Evolutionary conservation across 2,113 vertebrate genomes (phyloP), one percentile per base, ranked within the genome.

Genomic region (Malaclemys terrapin): DNA sequence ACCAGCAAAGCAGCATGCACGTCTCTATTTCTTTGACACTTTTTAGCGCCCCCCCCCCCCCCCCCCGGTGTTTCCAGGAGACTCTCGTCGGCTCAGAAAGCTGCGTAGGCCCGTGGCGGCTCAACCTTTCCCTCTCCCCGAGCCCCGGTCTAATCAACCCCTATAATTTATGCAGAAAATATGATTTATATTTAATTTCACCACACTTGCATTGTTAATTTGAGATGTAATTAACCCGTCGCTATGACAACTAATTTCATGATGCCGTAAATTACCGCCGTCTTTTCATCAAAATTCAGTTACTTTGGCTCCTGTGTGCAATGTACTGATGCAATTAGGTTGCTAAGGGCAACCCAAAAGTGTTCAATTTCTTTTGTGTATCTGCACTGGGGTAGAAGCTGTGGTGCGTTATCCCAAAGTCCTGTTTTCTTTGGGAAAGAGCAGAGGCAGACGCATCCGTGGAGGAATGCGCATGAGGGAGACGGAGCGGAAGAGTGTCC

Each of bases 131-230:
- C 98, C 98, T 99, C 99, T 99, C 99, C 99, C 99, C 99, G 99
- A 99, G 99, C 99, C 99, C 98, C 98, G 99, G 99, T 99, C 99
- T 99, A 99, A 99, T 99, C 99, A 99, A 99, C 99, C 99, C 99
- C 99, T 99, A 99, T 99, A 99, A 99, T 99, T 99, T 99, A 99
- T 99, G 99, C 99, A 99, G 99, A 99, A 99, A 99, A 99, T 99
- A 99, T 99, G 99, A 99, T 99, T 99, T 99, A 99, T 99, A 99
- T 99, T 99, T 99, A 99, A 99, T 99, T 99, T 99, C 99, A 99
- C 99, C 99, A 99, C 99, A 99, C 99, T 99, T 99, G 99, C 99
- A 99, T 99, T 99, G 99, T 99, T 99, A 99, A 99, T 99, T 99
- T 99, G 99, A 99, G 99, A 99, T 99, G 99, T 99, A 99, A 99